Percentiles rank a stretch among this genome's conserved stretches.
Conservation (phyloP, 1,140 invertebrate genomes). For the Micrasema minimum region DNA sequence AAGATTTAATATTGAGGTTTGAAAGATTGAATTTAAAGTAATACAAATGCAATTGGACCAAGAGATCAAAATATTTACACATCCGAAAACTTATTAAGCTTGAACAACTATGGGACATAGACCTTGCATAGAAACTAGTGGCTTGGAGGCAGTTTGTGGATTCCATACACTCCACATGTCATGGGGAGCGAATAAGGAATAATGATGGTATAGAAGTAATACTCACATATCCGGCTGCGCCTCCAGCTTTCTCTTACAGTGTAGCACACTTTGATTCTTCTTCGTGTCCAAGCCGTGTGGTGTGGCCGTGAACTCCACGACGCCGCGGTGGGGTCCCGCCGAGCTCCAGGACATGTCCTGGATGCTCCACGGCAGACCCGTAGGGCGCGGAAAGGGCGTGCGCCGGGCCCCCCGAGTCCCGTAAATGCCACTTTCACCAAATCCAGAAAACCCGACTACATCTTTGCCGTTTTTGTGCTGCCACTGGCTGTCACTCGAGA, state of each 20-base stretch:
- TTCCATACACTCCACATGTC: no score
- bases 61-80: no score
- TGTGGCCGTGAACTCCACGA: slow-evolving; percentile 63
- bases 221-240: slow-evolving; percentile 46
- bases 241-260: slow-evolving; percentile 49
- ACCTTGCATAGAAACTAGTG: no score
- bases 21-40: no score
- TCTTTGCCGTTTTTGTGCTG: slow-evolving; percentile 9
- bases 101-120: no score
- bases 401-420: background rate
- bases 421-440: no score
- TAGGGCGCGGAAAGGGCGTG: slow-evolving; percentile 59
- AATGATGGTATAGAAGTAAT: background rate
- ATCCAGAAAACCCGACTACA: background rate
- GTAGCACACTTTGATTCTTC: slow-evolving; percentile 41
- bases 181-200: no score
- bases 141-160: no score
- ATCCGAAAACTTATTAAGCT: no score
- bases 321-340: slow-evolving; percentile 57
- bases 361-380: slow-evolving; percentile 62
- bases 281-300: slow-evolving; percentile 21
- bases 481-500: slow-evolving; percentile 39
- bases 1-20: background rate
- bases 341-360: slow-evolving; percentile 62
- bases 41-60: no score